Conservation (phyloP, 2,888 invertebrate genomes). For the Noctua comes region DNA sequence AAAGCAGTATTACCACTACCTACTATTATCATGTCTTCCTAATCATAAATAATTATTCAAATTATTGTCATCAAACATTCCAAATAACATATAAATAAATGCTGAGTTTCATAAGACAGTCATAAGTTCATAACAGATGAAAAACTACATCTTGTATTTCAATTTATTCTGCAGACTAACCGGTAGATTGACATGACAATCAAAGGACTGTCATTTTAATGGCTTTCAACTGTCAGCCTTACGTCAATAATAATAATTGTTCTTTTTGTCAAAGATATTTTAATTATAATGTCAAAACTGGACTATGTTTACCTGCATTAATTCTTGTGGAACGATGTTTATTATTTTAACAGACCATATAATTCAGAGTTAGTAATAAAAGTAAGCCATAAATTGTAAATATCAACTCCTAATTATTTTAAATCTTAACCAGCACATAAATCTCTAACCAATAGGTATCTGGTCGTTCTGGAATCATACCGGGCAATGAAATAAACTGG, state of each 20-base stretch:
- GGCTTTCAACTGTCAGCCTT: neutral
- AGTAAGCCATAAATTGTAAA: constrained; percentile 28
- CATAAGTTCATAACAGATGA: neutral
- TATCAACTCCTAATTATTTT: constrained; percentile 7
- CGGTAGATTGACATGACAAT: neutral
- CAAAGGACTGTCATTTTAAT: constrained; percentile 1
- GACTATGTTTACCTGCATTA: neutral
- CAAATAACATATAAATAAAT: neutral
- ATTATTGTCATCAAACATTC: neutral
- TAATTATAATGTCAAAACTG: neutral
- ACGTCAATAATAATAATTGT: neutral
- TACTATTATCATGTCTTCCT: constrained; percentile 31
- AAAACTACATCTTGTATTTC: neutral
- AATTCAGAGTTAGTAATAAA: constrained; percentile 1
- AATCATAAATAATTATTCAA: neutral
- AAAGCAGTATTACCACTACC: constrained; percentile 22
- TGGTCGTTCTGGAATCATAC: constrained; percentile 21
- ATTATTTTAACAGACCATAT: neutral
- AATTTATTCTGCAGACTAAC: neutral
- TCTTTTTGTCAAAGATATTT: neutral
- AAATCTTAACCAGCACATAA: constrained; percentile 22
- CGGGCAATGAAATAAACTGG: neutral
- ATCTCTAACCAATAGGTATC: neutral
- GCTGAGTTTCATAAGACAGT: neutral
- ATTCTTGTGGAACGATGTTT: neutral